Evolutionary conservation across 2,797 vertebrate species (phyloP).

Genomic region (Anguilla megastoma): DNA sequence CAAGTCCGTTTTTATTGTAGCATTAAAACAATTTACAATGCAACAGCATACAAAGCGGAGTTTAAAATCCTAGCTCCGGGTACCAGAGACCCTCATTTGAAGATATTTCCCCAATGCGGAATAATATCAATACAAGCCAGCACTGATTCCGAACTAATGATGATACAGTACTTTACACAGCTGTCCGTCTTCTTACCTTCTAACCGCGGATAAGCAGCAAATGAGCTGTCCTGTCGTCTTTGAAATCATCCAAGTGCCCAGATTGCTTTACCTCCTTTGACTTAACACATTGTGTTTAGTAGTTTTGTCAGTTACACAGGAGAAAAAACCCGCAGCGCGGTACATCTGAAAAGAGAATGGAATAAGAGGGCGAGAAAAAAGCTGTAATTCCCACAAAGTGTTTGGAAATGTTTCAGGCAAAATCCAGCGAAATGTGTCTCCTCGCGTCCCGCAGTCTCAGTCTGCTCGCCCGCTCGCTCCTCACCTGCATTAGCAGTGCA

Average conservation of each 20-base stretch:
- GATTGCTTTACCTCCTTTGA: constrained; percentile 55
- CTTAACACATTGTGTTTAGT: constrained; percentile 49
- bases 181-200: constrained; percentile 46
- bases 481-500: constrained; percentile 91
- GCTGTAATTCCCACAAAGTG: constrained; percentile 61
- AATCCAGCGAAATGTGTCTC: constrained; percentile 54
- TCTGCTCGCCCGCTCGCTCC: constrained; percentile 68
- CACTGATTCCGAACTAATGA: constrained; percentile 62
- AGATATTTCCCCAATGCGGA: constrained; percentile 55
- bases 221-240: constrained; percentile 54
- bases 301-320: constrained; percentile 50
- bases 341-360: constrained; percentile 18
- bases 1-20: constrained; percentile 36
- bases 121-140: constrained; percentile 52
- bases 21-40: constrained; percentile 33
- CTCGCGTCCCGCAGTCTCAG: constrained; percentile 71
- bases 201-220: constrained; percentile 42
- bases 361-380: constrained; percentile 30
- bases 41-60: constrained; percentile 33
- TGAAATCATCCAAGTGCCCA: constrained; percentile 38
- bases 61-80: constrained; percentile 42
- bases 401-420: constrained; percentile 44
- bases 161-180: constrained; percentile 41
- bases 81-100: constrained; percentile 53
- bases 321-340: constrained; percentile 51